Base-by-base conservation (phyloP, 2,888 invertebrate species). In the Ophion ellenae region DNA sequence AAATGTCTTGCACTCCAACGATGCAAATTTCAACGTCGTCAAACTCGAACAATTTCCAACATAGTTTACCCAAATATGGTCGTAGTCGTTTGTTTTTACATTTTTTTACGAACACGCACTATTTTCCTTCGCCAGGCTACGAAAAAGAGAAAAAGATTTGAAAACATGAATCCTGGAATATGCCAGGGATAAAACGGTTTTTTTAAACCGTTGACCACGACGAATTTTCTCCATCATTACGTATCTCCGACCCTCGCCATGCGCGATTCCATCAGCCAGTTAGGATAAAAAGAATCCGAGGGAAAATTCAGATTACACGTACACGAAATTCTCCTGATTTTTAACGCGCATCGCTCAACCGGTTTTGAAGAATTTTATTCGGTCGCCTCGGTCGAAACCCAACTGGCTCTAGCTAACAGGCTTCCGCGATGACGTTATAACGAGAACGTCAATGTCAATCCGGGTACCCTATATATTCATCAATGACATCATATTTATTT, bases 371-470 rank as follows among this genome's bases (percentile, higher is more conserved):
- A 79, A 71, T 77, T 76, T 63, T 32, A 66, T 32, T 40, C 32
- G n/a, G 32, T 28, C 45, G 59, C 32, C 53, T 36, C 45, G 20
- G 32, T 36, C n/a, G 20, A 82, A 64, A 63, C 10, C 36, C 11
- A 77, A 73, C 57, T 57, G 28, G 20, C 20, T 59, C 24, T 63
- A 14, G 66, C 57, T 40, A 69, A 86, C 77, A 77, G 24, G 69
- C 70, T 63, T 14, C 61, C 71, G 36, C 61, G 74, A 78, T 86
- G 86, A 83, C 86, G 83, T 75, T 78, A 81, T 20, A 83, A 86
- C 71, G 66, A 86, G 81, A 83, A 81, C 81, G 83, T 86, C 83
- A 81, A 81, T 86, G 86, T 86, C 83, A 83, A 81, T 57, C 47
- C 74, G 77, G 45, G 61, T 63, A 61, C 47, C 32, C 32, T 61